Evolutionary conservation across 1,140 invertebrate species (phyloP), one percentile per base, ranked within the genome.

Genomic region (Zaprionus kolodkinae): DNA sequence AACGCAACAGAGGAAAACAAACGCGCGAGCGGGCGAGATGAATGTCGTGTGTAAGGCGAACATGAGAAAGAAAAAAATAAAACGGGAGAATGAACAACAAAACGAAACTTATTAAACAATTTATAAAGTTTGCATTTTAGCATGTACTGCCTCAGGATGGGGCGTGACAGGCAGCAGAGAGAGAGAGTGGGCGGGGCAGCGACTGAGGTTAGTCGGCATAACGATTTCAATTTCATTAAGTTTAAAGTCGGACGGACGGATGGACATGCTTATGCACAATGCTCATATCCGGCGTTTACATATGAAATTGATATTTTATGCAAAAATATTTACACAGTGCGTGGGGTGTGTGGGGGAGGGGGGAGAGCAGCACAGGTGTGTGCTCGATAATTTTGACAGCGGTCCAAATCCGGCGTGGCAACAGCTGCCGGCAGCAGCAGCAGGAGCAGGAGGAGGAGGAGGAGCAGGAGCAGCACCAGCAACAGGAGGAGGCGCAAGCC

Each of bases 281-380:
- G 36, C 71, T 77, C 56, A 79, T 85, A 73, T 64, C 59, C 52
- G 78, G 69, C 55, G 43, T 80, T 76, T 72, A 56, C 75, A 65
- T 73, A 69, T 86, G 63, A 90, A 89, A 81, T 88, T 79, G 78
- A 85, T 85, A 90, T 90, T 88, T 88, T 88, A 90, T 88, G 85
- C 81, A 88, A 88, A 88, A 85, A 81, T 81, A 87, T 78, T 87
- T 84, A 74, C 67, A 57, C 54, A 72, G 33, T 27, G 25, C 13
- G 33, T 15, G 36, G 38, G 13, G 33, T 9, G 45, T 2, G 6
- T 2, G 3, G 6, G 6, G 27, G 27, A 4, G 1, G 27, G 27
- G 27, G 27, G 27, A 30, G 27, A 48, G 15, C 17, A 21, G 27
- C 75, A 33, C 79, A 88, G 76, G 79, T 79, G 80, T 63, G 15